Evolutionary conservation across 2,797 vertebrate species (phyloP).

Genomic region (Macropus fuliginosus): DNA sequence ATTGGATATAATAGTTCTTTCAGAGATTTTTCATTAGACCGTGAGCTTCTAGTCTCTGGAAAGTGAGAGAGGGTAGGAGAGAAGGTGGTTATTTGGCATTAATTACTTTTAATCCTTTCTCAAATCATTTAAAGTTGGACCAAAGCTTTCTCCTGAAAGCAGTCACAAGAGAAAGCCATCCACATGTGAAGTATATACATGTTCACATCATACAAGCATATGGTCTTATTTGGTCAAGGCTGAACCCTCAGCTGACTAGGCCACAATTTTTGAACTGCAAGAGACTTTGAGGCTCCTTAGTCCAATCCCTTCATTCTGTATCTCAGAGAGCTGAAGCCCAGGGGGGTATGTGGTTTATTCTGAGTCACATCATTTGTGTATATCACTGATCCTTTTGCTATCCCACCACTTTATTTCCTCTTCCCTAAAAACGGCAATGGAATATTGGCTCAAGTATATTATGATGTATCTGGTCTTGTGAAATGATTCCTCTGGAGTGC

Average conservation of each 20-base stretch:
- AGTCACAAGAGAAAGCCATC: slow-evolving; percentile 60
- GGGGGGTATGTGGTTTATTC: not conserved
- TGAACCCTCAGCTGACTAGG: not conserved
- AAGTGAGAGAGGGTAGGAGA: slow-evolving; percentile 69
- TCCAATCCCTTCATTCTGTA: not conserved
- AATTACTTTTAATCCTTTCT: slow-evolving; percentile 92
- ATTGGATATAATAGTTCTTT: slow-evolving; percentile 92
- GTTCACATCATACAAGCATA: slow-evolving; percentile 40
- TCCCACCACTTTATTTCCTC: not conserved
- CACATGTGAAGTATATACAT: slow-evolving; percentile 16
- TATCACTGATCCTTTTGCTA: not conserved
- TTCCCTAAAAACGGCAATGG: not conserved
- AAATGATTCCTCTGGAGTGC: not conserved
- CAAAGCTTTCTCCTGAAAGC: slow-evolving; percentile 74
- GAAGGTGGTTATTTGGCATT: slow-evolving; percentile 89
- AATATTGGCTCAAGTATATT: not conserved
- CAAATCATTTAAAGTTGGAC: slow-evolving; percentile 80
- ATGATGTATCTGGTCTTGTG: not conserved
- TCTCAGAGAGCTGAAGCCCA: not conserved
- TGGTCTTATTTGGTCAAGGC: not conserved
- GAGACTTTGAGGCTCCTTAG: not conserved
- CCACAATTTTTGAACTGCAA: not conserved
- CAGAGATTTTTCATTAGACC: slow-evolving; percentile 89
- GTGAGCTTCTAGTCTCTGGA: slow-evolving; percentile 77
- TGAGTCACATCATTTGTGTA: not conserved